phyloP scores from a whole-genome alignment of 2,888 invertebrate species.

The Pristionchus maxplancki region DNA sequence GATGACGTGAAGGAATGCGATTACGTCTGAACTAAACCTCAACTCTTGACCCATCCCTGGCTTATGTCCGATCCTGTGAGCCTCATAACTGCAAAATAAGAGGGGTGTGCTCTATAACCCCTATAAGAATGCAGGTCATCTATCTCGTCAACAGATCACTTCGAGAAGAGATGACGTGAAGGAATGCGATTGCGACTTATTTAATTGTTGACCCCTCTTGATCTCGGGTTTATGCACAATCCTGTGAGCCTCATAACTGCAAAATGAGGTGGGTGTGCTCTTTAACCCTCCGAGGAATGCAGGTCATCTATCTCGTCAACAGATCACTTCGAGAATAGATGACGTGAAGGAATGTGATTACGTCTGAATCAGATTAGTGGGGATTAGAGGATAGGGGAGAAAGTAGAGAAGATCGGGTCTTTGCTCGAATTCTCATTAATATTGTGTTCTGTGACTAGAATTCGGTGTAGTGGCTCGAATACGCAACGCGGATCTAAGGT shows the following conservation, averaged over 20 bases:
- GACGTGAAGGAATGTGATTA: constrained; percentile 29
- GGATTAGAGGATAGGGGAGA: constrained; percentile 9
- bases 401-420: too few relatives aligned
- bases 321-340: constrained; percentile 1
- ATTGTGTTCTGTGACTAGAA: neutral
- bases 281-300: neutral
- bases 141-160: neutral
- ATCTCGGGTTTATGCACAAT: too few relatives aligned
- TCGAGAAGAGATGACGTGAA: neutral
- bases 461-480: neutral
- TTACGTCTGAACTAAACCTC: too few relatives aligned
- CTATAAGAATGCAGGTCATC: neutral
- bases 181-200: neutral
- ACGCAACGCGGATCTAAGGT: too few relatives aligned
- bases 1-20: too few relatives aligned
- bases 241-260: too few relatives aligned
- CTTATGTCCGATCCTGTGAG: too few relatives aligned
- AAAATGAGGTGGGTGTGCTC: neutral
- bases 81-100: too few relatives aligned
- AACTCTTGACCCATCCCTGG: too few relatives aligned
- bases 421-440: too few relatives aligned
- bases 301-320: neutral
- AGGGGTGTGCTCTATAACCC: neutral
- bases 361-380: constrained; percentile 34
- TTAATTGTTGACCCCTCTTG: too few relatives aligned